Percentiles rank a stretch among this genome's conserved stretches.
Conservation (phyloP, 2,113 vertebrate species). For the Neopipo cinnamomea region DNA sequence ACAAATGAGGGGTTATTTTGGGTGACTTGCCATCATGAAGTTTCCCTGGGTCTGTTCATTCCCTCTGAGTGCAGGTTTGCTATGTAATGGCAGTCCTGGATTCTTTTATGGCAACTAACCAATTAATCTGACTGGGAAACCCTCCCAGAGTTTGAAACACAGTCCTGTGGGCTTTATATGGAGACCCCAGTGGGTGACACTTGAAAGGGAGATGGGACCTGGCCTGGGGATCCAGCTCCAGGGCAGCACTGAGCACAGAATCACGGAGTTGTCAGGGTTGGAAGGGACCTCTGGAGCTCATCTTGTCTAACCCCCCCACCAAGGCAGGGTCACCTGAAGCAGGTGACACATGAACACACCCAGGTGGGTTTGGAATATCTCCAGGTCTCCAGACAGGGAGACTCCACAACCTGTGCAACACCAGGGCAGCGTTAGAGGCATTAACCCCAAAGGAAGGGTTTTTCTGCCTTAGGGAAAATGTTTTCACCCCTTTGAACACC, state of each 20-base stretch:
- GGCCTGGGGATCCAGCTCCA: not conserved
- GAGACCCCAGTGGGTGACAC: not conserved
- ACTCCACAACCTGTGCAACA: not conserved
- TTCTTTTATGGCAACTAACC: not conserved
- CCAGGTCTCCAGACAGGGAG: too few relatives aligned
- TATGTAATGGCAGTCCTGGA: not conserved
- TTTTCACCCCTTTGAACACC: not conserved
- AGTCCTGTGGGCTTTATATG: accelerated
- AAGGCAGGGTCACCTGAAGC: not conserved
- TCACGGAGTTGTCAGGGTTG: not conserved
- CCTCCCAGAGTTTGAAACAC: not conserved
- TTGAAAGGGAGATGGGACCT: not conserved
- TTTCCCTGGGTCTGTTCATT: not conserved
- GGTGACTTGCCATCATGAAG: not conserved
- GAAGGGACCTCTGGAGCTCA: not conserved
- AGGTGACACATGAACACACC: not conserved
- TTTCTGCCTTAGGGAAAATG: not conserved
- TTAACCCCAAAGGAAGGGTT: not conserved
- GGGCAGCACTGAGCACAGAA: not conserved
- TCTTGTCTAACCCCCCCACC: not conserved
- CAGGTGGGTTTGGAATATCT: not conserved
- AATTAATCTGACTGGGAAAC: not conserved
- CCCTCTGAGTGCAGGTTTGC: not conserved
- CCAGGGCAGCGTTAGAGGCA: not conserved
- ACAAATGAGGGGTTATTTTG: not conserved